Conservation (phyloP, 2,888 invertebrate genomes). For the Desoria tigrina region DNA sequence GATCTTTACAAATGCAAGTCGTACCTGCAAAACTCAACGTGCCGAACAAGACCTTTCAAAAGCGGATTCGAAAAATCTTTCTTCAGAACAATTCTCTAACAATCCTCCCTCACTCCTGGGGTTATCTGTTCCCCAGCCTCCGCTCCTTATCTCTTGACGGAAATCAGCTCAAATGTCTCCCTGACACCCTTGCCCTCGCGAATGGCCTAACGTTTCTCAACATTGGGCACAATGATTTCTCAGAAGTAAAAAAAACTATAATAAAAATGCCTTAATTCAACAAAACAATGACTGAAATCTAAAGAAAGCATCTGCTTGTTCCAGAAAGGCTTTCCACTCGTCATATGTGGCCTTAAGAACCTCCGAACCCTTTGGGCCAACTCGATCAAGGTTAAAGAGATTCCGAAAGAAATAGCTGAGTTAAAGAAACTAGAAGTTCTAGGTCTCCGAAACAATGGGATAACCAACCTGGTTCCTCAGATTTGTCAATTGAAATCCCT, state of each 20-base stretch:
- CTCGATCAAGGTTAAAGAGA: constrained; percentile 11
- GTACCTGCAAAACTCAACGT: neutral
- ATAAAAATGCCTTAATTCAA: too few relatives aligned
- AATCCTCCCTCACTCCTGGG: constrained; percentile 4
- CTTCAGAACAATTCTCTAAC: constrained; percentile 20
- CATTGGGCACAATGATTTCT: constrained; percentile 33
- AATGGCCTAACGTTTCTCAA: constrained; percentile 21
- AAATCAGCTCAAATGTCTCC: constrained; percentile 22
- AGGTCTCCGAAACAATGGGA: constrained; percentile 20
- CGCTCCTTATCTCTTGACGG: constrained; percentile 18
- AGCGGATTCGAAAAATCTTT: constrained; percentile 13
- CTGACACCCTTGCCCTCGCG: constrained; percentile 16
- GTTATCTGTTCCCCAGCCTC: constrained; percentile 2
- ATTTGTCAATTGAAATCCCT: neutral
- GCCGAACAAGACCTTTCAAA: neutral
- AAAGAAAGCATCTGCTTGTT: too few relatives aligned
- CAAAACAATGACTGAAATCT: too few relatives aligned
- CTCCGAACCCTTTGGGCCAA: constrained; percentile 26
- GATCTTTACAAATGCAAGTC: constrained; percentile 17
- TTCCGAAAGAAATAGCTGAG: constrained; percentile 19
- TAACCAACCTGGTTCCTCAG: constrained; percentile 7
- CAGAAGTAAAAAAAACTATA: neutral
- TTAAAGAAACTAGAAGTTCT: constrained; percentile 22
- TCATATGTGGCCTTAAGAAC: constrained; percentile 25
- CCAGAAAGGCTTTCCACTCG: constrained; percentile 13